These are phyloP conservation scores for Drosophila glabriapex DNA, from an alignment of 2,888 invertebrate genomes.

Conservation along the genomic window DNA sequence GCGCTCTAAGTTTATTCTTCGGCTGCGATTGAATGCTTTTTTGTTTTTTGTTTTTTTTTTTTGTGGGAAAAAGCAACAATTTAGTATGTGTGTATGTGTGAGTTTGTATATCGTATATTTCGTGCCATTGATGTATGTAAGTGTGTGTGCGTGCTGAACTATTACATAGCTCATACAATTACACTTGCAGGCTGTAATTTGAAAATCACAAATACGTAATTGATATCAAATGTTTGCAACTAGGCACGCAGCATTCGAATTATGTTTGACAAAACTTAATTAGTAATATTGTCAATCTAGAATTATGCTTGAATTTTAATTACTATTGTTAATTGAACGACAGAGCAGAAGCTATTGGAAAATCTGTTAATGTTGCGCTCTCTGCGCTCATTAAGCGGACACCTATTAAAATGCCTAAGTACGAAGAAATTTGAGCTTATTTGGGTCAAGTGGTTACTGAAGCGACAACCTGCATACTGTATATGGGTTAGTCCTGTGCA, in stretches of 20 bases:
- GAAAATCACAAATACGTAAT: constrained; percentile 30
- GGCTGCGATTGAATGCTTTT: constrained; percentile 47
- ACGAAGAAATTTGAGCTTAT: constrained; percentile 36
- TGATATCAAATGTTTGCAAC: constrained; percentile 20
- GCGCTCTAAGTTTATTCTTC: constrained; percentile 56
- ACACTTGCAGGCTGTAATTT: constrained; percentile 37
- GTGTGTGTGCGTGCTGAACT: constrained; percentile 11
- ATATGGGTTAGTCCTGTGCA: constrained; percentile 45
- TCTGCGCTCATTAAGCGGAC: background rate
- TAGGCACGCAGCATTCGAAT: background rate
- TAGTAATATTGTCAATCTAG: background rate
- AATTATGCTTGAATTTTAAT: constrained; percentile 14
- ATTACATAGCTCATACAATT: constrained; percentile 43
- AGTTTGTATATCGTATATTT: background rate
- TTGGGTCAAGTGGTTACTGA: constrained; percentile 69
- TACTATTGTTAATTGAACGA: background rate
- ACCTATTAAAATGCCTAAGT: constrained; percentile 18
- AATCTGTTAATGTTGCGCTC: background rate
- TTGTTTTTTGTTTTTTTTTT: constrained; percentile 24
- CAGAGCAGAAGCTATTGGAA: background rate
- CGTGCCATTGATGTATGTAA: background rate
- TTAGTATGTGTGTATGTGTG: constrained; percentile 26
- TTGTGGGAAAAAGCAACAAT: constrained; percentile 68
- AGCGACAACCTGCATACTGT: constrained; percentile 28
- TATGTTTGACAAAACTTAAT: background rate